Evolutionary conservation across 2,888 invertebrate species (phyloP).

Genomic region (Strigamia crassipes): DNA sequence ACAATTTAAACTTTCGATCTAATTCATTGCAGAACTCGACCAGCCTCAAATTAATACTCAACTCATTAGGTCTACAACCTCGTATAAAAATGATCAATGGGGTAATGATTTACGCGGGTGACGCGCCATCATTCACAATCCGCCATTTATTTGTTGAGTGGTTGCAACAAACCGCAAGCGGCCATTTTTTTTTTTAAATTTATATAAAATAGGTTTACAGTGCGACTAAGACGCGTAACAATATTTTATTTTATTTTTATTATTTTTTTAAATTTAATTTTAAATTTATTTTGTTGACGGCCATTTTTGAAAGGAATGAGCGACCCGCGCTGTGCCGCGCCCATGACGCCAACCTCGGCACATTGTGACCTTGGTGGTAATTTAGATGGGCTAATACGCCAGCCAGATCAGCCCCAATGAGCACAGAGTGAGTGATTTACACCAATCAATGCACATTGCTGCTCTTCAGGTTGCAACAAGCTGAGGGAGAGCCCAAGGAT

Average conservation of each 20-base stretch:
- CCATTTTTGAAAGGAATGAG: constrained; percentile 20
- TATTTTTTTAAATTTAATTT: no score
- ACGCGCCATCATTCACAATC: constrained; percentile 3
- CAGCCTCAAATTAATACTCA: background rate
- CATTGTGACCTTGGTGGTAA: constrained; percentile 22
- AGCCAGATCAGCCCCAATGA: constrained; percentile 24
- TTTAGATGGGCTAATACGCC: constrained; percentile 31
- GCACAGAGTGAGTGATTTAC: constrained; percentile 13
- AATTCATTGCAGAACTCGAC: background rate
- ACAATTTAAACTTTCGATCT: background rate
- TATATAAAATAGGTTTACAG: no score
- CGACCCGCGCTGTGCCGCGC: background rate
- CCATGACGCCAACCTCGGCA: constrained; percentile 10
- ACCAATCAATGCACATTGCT: background rate
- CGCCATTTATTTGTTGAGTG: background rate
- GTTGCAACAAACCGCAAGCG: background rate
- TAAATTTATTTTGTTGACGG: background rate
- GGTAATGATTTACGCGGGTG: background rate
- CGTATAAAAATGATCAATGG: constrained; percentile 12
- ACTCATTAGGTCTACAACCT: constrained; percentile 16
- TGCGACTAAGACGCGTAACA: no score
- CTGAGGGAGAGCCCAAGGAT: background rate
- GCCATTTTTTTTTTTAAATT: no score
- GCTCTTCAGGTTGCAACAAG: background rate
- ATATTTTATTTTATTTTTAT: no score